phyloP scores from a whole-genome alignment of 2,888 invertebrate genomes.

The Sussaba pulchella region DNA sequence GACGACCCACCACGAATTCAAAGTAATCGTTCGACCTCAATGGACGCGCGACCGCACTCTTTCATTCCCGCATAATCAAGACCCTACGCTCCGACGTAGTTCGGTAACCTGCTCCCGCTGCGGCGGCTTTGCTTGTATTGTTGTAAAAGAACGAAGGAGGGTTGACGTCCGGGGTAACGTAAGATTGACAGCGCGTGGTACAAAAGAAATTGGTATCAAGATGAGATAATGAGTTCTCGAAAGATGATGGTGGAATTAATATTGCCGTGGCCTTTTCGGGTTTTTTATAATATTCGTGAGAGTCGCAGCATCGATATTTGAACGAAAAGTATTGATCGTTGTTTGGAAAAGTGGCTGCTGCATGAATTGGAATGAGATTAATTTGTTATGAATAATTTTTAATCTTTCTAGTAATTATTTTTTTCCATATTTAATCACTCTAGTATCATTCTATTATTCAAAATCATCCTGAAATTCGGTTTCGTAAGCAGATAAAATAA shows the following conservation, averaged over 20 bases:
- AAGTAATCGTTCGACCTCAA: constrained; percentile 58
- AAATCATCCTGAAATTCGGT: no score
- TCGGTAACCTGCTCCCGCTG: constrained; percentile 22
- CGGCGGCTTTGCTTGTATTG: constrained; percentile 33
- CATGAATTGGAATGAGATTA: no score
- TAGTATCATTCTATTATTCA: no score
- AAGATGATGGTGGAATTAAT: background rate
- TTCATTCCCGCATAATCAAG: constrained; percentile 63
- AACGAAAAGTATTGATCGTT: no score
- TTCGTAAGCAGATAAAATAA: background rate
- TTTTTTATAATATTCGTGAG: background rate
- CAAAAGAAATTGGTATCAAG: constrained; percentile 25
- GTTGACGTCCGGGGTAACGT: constrained; percentile 29
- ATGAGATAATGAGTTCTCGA: constrained; percentile 30
- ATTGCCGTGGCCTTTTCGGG: background rate
- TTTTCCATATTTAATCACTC: no score
- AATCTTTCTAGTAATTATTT: no score
- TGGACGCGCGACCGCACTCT: constrained; percentile 65
- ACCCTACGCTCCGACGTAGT: constrained; percentile 50
- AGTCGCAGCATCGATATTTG: no score
- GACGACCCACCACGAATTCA: constrained; percentile 54
- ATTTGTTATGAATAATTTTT: no score
- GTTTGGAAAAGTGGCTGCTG: no score
- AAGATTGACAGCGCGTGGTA: constrained; percentile 46
- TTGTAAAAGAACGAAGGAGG: constrained; percentile 49